Percentiles rank a stretch among this genome's conserved stretches.
Conservation (phyloP, 2,113 vertebrate genomes). For the Sorex araneus region DNA sequence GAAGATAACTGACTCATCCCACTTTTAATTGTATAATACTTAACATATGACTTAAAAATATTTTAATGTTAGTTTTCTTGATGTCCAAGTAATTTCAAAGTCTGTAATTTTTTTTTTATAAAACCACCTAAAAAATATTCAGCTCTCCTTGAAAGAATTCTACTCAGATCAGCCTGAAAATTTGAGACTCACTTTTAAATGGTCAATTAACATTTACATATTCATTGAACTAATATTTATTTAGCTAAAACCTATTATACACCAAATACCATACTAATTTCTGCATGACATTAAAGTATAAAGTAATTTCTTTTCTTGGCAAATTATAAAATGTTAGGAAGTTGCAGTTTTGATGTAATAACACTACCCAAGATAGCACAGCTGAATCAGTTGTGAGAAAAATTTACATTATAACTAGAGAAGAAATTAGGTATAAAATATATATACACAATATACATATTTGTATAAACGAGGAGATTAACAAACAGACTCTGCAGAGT, state of each 20-base stretch:
- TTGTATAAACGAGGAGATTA: background rate
- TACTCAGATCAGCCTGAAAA: slow-evolving; percentile 19
- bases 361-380: background rate
- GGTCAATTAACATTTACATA: slow-evolving; percentile 28
- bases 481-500: background rate
- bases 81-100: slow-evolving; percentile 30
- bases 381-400: background rate
- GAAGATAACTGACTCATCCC: slow-evolving; percentile 13
- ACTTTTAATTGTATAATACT: slow-evolving; percentile 32
- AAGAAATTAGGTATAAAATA: slow-evolving; percentile 34
- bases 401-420: background rate
- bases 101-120: background rate
- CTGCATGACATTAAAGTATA: slow-evolving; percentile 6
- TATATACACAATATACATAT: background rate
- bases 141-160: background rate
- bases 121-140: slow-evolving; percentile 19
- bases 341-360: background rate
- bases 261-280: background rate
- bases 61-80: slow-evolving; percentile 19
- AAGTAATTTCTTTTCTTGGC: background rate
- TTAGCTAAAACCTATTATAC: background rate
- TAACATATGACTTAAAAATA: slow-evolving; percentile 44
- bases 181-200: slow-evolving; percentile 25
- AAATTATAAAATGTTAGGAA: slow-evolving; percentile 12
- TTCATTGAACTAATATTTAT: background rate